Conservation (phyloP, 2,888 invertebrate species). For the Dusona sp. region DNA sequence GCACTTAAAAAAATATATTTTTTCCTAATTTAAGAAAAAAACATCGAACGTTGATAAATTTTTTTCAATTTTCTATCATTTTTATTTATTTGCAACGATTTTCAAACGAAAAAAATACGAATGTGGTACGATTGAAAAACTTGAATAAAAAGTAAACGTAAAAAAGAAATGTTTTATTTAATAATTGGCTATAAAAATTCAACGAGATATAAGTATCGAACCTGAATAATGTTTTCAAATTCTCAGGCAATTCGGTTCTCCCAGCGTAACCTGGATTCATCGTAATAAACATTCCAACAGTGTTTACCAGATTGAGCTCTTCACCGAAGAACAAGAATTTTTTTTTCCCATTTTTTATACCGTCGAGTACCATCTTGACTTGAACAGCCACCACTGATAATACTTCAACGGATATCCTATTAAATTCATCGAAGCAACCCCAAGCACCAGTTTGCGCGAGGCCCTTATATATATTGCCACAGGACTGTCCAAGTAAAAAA, state of each 20-base stretch:
- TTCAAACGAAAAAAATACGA: neutral
- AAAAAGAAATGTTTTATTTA: constrained; percentile 27
- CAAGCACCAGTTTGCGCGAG: constrained; percentile 97
- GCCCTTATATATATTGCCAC: constrained; percentile 98
- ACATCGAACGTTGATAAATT: neutral
- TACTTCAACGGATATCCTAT: constrained; percentile 97
- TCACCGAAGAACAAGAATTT: constrained; percentile 95
- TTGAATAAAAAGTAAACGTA: neutral
- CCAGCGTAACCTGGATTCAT: constrained; percentile 99
- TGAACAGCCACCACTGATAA: constrained; percentile 98
- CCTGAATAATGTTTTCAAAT: constrained; percentile 87
- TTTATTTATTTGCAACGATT: too few relatives aligned
- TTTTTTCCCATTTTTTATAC: constrained; percentile 92
- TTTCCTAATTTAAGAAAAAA: neutral
- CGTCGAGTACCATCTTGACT: constrained; percentile 94
- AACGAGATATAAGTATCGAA: constrained; percentile 63
- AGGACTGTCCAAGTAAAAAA: constrained; percentile 86
- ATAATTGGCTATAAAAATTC: constrained; percentile 3
- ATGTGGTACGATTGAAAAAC: neutral
- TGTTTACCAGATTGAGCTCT: constrained; percentile 89
- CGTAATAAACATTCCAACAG: constrained; percentile 96
- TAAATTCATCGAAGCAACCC: constrained; percentile 99
- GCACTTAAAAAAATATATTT: neutral
- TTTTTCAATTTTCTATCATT: neutral
- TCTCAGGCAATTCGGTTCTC: constrained; percentile 94